Percentiles rank a stretch among this genome's conserved stretches.
phyloP scores from a whole-genome alignment of 2,113 vertebrate species.

The Pollimyrus isidori region DNA sequence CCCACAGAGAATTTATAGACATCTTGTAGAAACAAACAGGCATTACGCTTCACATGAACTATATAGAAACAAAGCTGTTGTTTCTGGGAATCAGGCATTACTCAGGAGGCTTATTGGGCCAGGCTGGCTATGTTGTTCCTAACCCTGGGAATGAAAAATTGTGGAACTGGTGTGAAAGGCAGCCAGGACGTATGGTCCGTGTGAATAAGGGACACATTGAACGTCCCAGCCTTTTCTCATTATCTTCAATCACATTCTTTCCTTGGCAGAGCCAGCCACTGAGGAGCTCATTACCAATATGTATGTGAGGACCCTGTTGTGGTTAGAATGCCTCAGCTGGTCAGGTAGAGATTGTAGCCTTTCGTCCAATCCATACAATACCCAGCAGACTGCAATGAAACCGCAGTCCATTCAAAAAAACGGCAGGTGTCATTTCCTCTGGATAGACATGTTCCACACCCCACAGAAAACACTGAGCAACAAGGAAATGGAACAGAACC shows the following conservation, averaged over 20 bases:
- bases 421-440: constrained; percentile 74
- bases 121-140: constrained; percentile 73
- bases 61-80: constrained; percentile 28
- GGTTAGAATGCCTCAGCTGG: constrained; percentile 74
- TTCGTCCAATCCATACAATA: constrained; percentile 63
- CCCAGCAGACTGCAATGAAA: constrained; percentile 66
- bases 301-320: constrained; percentile 68
- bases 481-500: constrained; percentile 70
- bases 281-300: constrained; percentile 79
- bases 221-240: constrained; percentile 72
- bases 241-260: constrained; percentile 69
- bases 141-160: constrained; percentile 73
- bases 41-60: constrained; percentile 27
- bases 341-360: constrained; percentile 76
- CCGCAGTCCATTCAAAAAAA: constrained; percentile 70
- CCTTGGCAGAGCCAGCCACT: constrained; percentile 71
- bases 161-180: constrained; percentile 76
- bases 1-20: constrained; percentile 13
- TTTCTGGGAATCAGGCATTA: constrained; percentile 40
- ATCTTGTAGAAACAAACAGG: constrained; percentile 16
- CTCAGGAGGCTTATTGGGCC: constrained; percentile 65
- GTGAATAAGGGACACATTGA: constrained; percentile 82
- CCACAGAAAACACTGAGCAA: constrained; percentile 62
- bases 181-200: constrained; percentile 76
- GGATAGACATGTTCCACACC: constrained; percentile 66